These are phyloP conservation scores for Chrysodeixis includens DNA, from an alignment of 2,888 invertebrate species.

Conservation along the genomic window DNA sequence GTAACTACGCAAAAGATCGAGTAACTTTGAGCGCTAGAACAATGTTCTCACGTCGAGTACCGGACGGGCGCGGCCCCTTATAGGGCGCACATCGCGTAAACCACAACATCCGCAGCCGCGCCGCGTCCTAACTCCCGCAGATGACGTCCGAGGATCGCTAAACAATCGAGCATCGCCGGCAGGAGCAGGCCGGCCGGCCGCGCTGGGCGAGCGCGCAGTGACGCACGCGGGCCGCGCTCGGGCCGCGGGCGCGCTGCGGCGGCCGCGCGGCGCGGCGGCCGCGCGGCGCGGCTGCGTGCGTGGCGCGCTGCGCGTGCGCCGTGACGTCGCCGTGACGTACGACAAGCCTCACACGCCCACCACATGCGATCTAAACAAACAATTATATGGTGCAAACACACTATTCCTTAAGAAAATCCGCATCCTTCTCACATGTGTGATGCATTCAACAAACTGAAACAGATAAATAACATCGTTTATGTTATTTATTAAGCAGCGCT, in stretches of 20 bases:
- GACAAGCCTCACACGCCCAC: constrained; percentile 17
- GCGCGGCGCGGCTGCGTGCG: constrained; percentile 38
- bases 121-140: constrained; percentile 15
- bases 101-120: constrained; percentile 18
- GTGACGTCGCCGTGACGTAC: constrained; percentile 52
- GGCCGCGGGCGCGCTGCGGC: not conserved
- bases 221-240: constrained; percentile 22
- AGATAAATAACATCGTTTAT: constrained; percentile 33
- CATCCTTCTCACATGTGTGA: constrained; percentile 44
- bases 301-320: constrained; percentile 49
- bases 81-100: constrained; percentile 4
- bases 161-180: constrained; percentile 7
- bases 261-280: not conserved
- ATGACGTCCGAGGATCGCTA: constrained; percentile 30
- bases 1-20: constrained; percentile 20
- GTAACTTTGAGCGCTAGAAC: constrained; percentile 5
- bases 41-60: constrained; percentile 25
- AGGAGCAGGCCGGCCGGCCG: not conserved
- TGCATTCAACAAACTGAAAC: constrained; percentile 39
- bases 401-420: constrained; percentile 32
- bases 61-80: constrained; percentile 13
- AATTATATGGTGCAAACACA: constrained; percentile 34
- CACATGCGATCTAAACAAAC: constrained; percentile 40
- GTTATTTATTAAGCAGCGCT: constrained; percentile 22
- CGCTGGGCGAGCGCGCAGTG: constrained; percentile 10